Base-by-base conservation (phyloP, 1,140 invertebrate species). In the Cherax quadricarinatus region DNA sequence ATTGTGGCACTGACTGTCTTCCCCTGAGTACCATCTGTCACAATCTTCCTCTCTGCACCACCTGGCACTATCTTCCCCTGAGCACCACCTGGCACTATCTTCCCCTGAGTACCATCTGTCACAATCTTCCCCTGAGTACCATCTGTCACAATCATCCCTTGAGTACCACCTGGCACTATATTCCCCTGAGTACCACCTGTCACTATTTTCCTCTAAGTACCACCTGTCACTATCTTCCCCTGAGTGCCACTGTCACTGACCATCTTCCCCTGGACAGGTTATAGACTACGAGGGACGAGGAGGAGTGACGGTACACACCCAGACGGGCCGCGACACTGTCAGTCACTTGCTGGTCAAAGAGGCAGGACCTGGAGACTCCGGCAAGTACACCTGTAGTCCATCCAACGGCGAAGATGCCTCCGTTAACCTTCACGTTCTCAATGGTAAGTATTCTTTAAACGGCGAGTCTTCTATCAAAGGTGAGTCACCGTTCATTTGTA, bases 311-410 rank as follows among this genome's bases (percentile, higher is more conserved):
- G 51, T 86, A n/a, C 14, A 79, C 51, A 86, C 82, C 21, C 70
- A 85, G 70, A 86, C 80, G 18, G 83, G 82, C 0, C 49, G 53
- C 4, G 83, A 91, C 83, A 91, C 89, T 2, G 83, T 91, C 3
- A 91, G 89, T 49, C 66, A 91, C 89, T 83, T 91, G 53, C 89
- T 91, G 66, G 89, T 91, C 57, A n/a, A 86, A 73, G 41, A 86
- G 53, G 89, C 89, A 2, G 82, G 82, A 5, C 89, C 83, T 5
- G 49, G 89, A 1, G 89, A 91, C 89, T 78, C 82, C 18, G 89
- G 89, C 49, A 60, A 62, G 18, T 91, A 91, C 75, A 86, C 89
- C 66, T 91, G 89, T 53, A 86, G 73, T 9, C 89, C 89, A 10
- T 85, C 89, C 16, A 91, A 91, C 66, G 89, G 89, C n/a, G 83